A percentile compares a stretch with the other conserved stretches of the same genome.
Conservation (phyloP, 2,888 invertebrate genomes). For the Mimachlamys varia region DNA sequence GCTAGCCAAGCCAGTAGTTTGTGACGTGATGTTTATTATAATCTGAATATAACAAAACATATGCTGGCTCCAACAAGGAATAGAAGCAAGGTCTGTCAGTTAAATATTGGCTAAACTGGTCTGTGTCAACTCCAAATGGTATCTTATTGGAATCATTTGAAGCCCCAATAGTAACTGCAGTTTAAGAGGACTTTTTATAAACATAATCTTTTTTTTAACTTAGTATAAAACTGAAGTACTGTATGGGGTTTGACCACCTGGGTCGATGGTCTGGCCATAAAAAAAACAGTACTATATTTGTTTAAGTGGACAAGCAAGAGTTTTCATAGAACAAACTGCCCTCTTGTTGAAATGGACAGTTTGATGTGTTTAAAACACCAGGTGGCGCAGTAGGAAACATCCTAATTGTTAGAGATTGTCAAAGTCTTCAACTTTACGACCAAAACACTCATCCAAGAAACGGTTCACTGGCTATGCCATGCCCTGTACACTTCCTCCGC, state of each 20-base stretch:
- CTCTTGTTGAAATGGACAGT: neutral
- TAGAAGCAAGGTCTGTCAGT: too few relatives aligned
- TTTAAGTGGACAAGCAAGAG: neutral
- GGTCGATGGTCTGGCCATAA: neutral
- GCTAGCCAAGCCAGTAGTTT: too few relatives aligned
- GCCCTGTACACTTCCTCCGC: neutral
- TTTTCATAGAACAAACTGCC: neutral
- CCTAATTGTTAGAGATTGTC: conserved; percentile 16
- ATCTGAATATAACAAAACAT: too few relatives aligned
- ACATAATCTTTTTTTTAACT: neutral
- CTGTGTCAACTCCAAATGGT: too few relatives aligned
- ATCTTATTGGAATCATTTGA: too few relatives aligned
- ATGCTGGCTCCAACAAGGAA: too few relatives aligned
- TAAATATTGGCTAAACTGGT: too few relatives aligned
- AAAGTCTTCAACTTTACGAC: conserved; percentile 15
- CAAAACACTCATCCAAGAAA: neutral
- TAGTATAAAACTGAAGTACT: neutral
- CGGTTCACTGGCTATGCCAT: neutral
- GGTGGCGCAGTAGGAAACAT: conserved; percentile 3
- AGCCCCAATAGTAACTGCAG: too few relatives aligned
- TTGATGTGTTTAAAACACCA: neutral
- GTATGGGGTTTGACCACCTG: neutral
- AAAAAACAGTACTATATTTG: neutral
- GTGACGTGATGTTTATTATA: too few relatives aligned
- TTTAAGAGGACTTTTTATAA: neutral